These are phyloP conservation scores for Babylonia areolata DNA, from an alignment of 1,140 invertebrate genomes.

Conservation along the genomic window DNA sequence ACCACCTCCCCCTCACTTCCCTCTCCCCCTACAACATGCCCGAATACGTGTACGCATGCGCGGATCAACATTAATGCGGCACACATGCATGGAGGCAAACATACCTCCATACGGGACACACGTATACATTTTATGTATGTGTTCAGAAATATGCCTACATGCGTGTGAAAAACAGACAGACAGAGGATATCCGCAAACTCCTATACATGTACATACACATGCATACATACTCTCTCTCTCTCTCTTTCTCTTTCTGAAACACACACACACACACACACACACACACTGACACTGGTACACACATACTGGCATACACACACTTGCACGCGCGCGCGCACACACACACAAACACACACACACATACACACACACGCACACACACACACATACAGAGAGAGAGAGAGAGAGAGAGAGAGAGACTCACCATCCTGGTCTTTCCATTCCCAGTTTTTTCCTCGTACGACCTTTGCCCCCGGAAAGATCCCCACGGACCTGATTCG, in stretches of 20 bases:
- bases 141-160: background rate
- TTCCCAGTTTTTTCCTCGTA: slow-evolving; percentile 51
- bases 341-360: too few relatives aligned
- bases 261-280: background rate
- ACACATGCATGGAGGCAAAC: background rate
- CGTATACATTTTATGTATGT: background rate
- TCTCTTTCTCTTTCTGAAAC: background rate
- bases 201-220: background rate
- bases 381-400: too few relatives aligned
- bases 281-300: background rate
- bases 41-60: too few relatives aligned
- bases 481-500: slow-evolving; percentile 79
- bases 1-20: background rate
- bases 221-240: background rate
- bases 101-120: background rate
- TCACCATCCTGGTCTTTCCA: slow-evolving; percentile 53
- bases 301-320: too few relatives aligned
- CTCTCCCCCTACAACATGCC: background rate
- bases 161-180: too few relatives aligned
- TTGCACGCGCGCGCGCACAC: too few relatives aligned
- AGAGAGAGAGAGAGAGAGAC: background rate
- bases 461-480: slow-evolving; percentile 87
- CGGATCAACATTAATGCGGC: background rate
- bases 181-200: too few relatives aligned
- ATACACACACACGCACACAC: too few relatives aligned